Percentiles rank a stretch among this genome's conserved stretches.
Evolutionary conservation across 2,797 vertebrate species (phyloP).

Genomic region (Hybognathus amarus): DNA sequence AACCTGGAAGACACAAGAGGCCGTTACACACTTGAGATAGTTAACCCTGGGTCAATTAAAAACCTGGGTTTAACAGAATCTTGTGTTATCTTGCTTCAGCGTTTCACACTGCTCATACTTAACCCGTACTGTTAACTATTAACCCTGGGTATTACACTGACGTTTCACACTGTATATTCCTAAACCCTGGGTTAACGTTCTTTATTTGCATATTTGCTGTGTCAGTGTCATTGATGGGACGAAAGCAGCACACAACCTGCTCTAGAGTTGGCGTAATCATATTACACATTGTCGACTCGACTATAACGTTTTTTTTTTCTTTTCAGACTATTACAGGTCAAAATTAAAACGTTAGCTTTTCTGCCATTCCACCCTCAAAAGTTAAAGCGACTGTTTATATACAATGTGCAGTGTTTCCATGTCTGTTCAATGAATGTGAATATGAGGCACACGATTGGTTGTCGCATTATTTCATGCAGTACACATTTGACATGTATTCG

Average conservation of each 20-base stretch:
- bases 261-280: not conserved
- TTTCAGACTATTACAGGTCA: not conserved
- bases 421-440: too few relatives aligned
- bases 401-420: not conserved
- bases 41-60: not conserved
- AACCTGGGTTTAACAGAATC: not conserved
- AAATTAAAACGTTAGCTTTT: not conserved
- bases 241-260: not conserved
- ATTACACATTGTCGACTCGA: not conserved
- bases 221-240: not conserved
- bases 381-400: not conserved
- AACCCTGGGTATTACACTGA: not conserved
- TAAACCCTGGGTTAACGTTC: not conserved
- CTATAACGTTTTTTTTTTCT: not conserved
- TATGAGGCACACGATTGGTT: too few relatives aligned
- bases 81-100: not conserved
- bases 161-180: not conserved
- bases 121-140: not conserved
- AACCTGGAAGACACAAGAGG: constrained; percentile 69
- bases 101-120: not conserved
- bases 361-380: not conserved
- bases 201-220: not conserved
- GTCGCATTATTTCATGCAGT: too few relatives aligned
- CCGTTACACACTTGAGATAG: not conserved
- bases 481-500: too few relatives aligned